These are phyloP conservation scores for Zapornia atra DNA, from an alignment of 2,113 vertebrate genomes.

Conservation along the genomic window DNA sequence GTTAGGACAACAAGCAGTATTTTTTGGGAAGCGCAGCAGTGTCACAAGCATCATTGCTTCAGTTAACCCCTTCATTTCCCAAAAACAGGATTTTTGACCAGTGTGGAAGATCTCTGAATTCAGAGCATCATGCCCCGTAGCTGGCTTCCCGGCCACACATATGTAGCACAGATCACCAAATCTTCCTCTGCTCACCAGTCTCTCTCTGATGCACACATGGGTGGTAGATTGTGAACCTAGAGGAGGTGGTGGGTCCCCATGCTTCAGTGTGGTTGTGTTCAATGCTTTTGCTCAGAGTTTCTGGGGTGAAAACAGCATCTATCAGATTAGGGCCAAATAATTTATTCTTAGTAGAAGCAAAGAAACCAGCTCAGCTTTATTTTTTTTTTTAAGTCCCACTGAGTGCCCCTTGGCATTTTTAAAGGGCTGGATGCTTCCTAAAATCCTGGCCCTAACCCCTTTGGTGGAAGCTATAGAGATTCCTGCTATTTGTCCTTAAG, in stretches of 20 bases:
- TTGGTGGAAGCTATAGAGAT: not conserved
- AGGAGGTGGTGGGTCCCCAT: not conserved
- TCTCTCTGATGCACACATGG: not conserved
- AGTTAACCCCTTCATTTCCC: not conserved
- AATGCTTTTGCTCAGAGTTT: not conserved
- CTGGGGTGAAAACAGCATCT: rapidly evolving
- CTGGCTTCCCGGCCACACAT: not conserved
- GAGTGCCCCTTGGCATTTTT: not conserved
- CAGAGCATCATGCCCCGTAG: not conserved
- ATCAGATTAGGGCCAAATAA: not conserved
- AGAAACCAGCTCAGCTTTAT: not conserved
- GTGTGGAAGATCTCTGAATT: not conserved
- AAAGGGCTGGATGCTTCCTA: not conserved
- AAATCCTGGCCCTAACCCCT: not conserved
- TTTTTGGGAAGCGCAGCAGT: not conserved
- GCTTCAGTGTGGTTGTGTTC: not conserved
- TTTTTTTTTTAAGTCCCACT: not conserved
- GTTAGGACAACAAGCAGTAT: not conserved
- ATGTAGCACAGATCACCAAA: not conserved
- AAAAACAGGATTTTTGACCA: not conserved
- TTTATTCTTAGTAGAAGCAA: not conserved
- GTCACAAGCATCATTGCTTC: rapidly evolving
- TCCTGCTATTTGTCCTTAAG: not conserved
- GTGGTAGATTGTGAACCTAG: not conserved
- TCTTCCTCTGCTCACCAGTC: rapidly evolving